Base-by-base conservation (phyloP, 1,140 invertebrate genomes). In the Zaprionus inermis region DNA sequence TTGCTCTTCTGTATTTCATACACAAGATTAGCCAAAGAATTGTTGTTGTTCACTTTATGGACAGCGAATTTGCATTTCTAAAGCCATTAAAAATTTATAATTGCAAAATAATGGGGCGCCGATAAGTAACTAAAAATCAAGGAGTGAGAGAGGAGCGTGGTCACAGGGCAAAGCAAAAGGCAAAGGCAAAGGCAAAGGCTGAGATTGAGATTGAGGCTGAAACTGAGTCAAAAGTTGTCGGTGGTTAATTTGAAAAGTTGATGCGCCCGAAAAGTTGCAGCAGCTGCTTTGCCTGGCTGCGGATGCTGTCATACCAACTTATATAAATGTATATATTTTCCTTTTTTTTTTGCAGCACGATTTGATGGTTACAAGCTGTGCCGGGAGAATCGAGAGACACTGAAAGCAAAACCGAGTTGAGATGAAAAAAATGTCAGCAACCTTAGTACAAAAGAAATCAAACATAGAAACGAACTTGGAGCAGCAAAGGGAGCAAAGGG, bases 11-110 rank as follows among this genome's bases (percentile, higher is more conserved):
- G 22, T 59, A 58, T 32, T 34, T 44, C 7, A 57, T 30, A 56
- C 20, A 59, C 20, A 65, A 64, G 61, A 59, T 79, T 63, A 65
- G 59, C 49, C 46, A 20, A 67, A 67, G 61, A 81, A 69, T 81
- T 81, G 66, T 58, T 36, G 34, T 65, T 68, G 44, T 46, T 1
- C 49, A 65, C 60, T 76, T 85, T 73, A 76, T 82, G 79, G 68
- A 66, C 60, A 59, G 51, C 60, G 63, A 82, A 82, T 81, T 86
- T 82, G 65, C 72, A 86, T 82, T 83, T 69, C 68, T 57, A 79
- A 83, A 70, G 76, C 72, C 63, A 78, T 88, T 88, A 80, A 88
- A 79, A 89, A 80, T 78, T 70, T 72, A 64, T 89, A 80, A 88
- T 80, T 80, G 80, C 57, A 78, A 72, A 72, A 79, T 88, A 77